These are phyloP conservation scores for Tetheella fluctuosa DNA, from an alignment of 2,888 invertebrate genomes.

Conservation along the genomic window DNA sequence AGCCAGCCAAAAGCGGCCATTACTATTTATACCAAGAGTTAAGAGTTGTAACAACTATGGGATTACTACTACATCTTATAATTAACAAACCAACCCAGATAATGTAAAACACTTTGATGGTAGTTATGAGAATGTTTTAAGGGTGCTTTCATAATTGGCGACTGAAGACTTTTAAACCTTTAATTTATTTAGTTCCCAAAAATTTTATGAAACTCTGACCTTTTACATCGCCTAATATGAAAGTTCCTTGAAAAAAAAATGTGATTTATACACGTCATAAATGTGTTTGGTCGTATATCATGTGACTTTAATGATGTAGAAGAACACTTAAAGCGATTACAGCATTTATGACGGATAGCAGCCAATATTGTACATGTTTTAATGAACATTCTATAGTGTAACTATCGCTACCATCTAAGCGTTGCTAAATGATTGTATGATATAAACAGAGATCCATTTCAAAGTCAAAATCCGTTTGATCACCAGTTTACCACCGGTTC, in stretches of 20 bases:
- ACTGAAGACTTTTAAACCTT: not conserved
- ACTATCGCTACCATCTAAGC: conserved; percentile 38
- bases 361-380: not conserved
- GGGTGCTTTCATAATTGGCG: not conserved
- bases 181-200: not conserved
- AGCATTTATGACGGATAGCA: conserved; percentile 29
- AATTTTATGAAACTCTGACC: not conserved
- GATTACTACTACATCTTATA: not conserved
- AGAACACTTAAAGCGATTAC: conserved; percentile 2
- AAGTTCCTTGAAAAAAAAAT: conserved; percentile 23
- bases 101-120: conserved; percentile 1
- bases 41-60: conserved; percentile 11
- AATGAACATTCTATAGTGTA: not conserved
- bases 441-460: conserved; percentile 1
- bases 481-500: too few relatives aligned
- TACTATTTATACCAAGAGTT: conserved; percentile 54
- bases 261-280: conserved; percentile 18
- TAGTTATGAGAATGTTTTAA: conserved; percentile 1
- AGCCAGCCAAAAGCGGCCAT: conserved; percentile 73
- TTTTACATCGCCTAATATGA: conserved; percentile 10
- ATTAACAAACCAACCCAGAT: not conserved
- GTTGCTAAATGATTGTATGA: conserved; percentile 26
- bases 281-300: not conserved
- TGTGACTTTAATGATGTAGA: not conserved
- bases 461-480: too few relatives aligned